Evolutionary conservation across 2,888 invertebrate species (phyloP), one percentile per base, ranked within the genome.

Genomic region (Drosophila dives): DNA sequence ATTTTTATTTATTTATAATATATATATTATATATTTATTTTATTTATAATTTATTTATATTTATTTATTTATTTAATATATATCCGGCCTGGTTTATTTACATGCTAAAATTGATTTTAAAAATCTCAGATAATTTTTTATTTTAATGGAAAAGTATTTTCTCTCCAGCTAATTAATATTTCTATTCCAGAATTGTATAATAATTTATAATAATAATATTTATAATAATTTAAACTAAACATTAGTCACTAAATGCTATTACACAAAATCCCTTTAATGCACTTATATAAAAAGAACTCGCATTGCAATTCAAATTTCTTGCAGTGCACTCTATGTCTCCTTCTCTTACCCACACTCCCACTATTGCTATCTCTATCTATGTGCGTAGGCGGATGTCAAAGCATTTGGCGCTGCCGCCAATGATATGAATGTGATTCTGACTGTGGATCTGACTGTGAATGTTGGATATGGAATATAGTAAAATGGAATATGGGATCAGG

Each of bases 321-420:
- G 15, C 42, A 42, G 56, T 56, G 56, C 15, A 8, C 20, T 12
- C 20, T 5, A 5, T n/a, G 38, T 6, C 2, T 7, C 50, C 3
- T 17, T 8, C 26, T 6, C 48, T 10, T 20, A 3, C 50, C 20
- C 59, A 2, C 36, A 11, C 33, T 42, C 12, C 20, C 29, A 3
- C 45, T 48, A 12, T 33, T 32, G 17, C 17, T 15, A 34, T 40
- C 38, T 58, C 34, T 42, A 12, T 65, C 6, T 45, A 15, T 45
- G 48, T 49, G 54, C 54, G 62, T 71, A 42, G 67, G 81, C 66
- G 82, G 66, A 73, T 79, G 82, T 79, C 81, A 81, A 74, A 79
- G 77, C 82, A 81, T 67, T 83, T 73, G 75, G 80, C 77, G 76
- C 64, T 79, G 69, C 55, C 60, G 60, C 50, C 80, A 87, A 72